A percentile compares a stretch with the other conserved stretches of the same genome.
Conservation (phyloP, 2,797 vertebrate genomes). For the Typhlichthys eigenmanni region DNA sequence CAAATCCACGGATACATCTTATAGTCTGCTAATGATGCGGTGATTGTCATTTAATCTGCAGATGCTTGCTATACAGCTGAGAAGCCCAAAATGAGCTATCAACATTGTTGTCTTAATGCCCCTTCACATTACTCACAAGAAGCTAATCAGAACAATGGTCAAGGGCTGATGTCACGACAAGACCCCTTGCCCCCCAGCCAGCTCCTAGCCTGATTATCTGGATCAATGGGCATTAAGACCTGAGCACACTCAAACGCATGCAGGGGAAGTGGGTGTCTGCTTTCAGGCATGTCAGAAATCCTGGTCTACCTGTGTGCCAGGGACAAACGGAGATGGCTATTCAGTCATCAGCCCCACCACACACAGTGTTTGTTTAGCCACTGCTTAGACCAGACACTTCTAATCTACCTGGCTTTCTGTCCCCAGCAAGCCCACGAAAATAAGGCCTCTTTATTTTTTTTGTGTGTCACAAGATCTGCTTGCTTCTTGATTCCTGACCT, state of each 20-base stretch:
- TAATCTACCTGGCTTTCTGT: slow-evolving; percentile 56
- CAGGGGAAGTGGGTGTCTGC: slow-evolving; percentile 32
- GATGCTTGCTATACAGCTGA: slow-evolving; percentile 50
- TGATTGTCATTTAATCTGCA: slow-evolving; percentile 59
- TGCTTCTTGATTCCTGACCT: slow-evolving; percentile 17
- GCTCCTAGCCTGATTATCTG: slow-evolving; percentile 72
- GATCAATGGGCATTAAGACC: slow-evolving; percentile 74
- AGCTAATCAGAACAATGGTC: slow-evolving; percentile 56
- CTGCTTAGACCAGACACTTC: slow-evolving; percentile 59
- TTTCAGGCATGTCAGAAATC: slow-evolving; percentile 65
- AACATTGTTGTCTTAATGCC: slow-evolving; percentile 71
- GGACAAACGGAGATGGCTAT: slow-evolving; percentile 60
- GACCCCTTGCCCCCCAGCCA: slow-evolving; percentile 53
- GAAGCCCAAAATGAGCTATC: slow-evolving; percentile 51
- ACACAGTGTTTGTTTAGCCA: slow-evolving; percentile 70
- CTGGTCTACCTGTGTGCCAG: slow-evolving; percentile 61
- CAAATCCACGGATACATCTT: slow-evolving; percentile 50
- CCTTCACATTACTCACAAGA: slow-evolving; percentile 70
- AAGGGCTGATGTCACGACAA: slow-evolving; percentile 56
- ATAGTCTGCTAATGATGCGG: slow-evolving; percentile 47
- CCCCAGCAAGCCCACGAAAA: slow-evolving; percentile 25
- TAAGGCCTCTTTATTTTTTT: slow-evolving; percentile 6
- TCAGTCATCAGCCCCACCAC: slow-evolving; percentile 58
- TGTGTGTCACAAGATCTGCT: neutral
- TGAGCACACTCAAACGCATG: slow-evolving; percentile 63